Base-by-base conservation (phyloP, 1,140 invertebrate genomes). In the Sycophila sp. region DNA sequence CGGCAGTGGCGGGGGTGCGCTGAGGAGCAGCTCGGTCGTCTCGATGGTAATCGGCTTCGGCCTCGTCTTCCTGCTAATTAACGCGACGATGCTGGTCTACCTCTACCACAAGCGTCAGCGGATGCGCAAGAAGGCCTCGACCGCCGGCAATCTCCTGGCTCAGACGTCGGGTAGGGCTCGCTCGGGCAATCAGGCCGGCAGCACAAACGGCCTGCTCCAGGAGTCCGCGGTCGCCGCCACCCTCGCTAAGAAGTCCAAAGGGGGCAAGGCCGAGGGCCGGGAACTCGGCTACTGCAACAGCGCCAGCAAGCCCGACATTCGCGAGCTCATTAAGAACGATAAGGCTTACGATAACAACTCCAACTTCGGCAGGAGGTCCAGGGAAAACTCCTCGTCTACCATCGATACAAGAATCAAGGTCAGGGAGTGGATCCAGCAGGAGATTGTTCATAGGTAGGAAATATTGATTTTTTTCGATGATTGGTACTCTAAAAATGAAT, bases 341-440 rank as follows among this genome's bases (percentile, higher is more conserved):
- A 84, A 87, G 42, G 85, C 85, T 8, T 86, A 86, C n/a, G 89
- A 88, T 67, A 91, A 89, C 77, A 89, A 88, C 34, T 88, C 90
- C 0, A 91, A 90, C 80, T 89, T 89, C 42, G 86, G 89, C 34
- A 83, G 89, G 73, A 83, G 88, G 45, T 89, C 91, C 15, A 82
- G 92, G 38, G 91, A 93, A 76, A 89, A 92, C 74, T 94, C 93
- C 1, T 90, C 88, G 11, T 94, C 93, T 53, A 94, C 93, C 0
- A 90, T 95, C 69, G 93, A 94, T 78, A 92, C 94, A 0, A 92
- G 94, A 76, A 92, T 93, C 11, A 94, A 94, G 87, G 94, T 95
- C 2, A 89, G 90, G 64, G 92, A 94, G 65, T 95, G 94, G 94
- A 95, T 95, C 73, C 89, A 92, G 2, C 88, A 92, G 72, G 92